Percentiles rank a stretch among this genome's conserved stretches.
phyloP scores from a whole-genome alignment of 1,140 invertebrate species.

The Caerostris darwini region DNA sequence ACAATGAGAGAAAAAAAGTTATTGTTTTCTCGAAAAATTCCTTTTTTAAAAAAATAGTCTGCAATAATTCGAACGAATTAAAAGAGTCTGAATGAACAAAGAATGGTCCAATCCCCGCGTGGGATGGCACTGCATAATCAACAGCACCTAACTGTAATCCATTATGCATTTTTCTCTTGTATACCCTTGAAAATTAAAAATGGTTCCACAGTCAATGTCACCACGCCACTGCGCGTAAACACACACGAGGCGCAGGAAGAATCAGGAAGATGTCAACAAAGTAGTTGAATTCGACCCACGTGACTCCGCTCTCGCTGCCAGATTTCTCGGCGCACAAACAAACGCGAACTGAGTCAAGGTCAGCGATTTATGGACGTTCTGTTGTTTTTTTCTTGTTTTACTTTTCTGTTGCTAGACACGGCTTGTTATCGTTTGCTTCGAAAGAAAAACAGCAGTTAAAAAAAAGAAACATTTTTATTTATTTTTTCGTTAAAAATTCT shows the following conservation, averaged over 20 bases:
- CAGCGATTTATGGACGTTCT: conserved; percentile 62
- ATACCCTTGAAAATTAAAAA: conserved; percentile 59
- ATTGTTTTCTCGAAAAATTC: background rate
- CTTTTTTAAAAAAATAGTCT: background rate
- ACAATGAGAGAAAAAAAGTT: background rate
- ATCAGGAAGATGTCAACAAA: conserved; percentile 73
- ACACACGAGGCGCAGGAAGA: conserved; percentile 41
- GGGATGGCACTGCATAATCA: background rate
- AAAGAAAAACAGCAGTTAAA: background rate
- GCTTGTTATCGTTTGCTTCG: background rate
- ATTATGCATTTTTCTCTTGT: conserved; percentile 44
- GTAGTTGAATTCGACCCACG: conserved; percentile 74
- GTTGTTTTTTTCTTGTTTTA: background rate
- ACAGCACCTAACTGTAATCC: conserved; percentile 1
- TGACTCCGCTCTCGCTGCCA: conserved; percentile 64
- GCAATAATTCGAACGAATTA: background rate
- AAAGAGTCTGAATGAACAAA: background rate
- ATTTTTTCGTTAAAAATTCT: conserved; percentile 12
- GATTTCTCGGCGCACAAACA: conserved; percentile 70
- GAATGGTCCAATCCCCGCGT: background rate
- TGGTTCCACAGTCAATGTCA: conserved; percentile 26
- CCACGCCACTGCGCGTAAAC: conserved; percentile 48
- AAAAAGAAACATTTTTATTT: background rate
- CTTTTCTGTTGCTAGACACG: conserved; percentile 32
- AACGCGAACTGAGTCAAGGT: conserved; percentile 76